These are phyloP conservation scores for Melanostigma gelatinosum DNA, from an alignment of 2,113 vertebrate genomes.

Conservation along the genomic window DNA sequence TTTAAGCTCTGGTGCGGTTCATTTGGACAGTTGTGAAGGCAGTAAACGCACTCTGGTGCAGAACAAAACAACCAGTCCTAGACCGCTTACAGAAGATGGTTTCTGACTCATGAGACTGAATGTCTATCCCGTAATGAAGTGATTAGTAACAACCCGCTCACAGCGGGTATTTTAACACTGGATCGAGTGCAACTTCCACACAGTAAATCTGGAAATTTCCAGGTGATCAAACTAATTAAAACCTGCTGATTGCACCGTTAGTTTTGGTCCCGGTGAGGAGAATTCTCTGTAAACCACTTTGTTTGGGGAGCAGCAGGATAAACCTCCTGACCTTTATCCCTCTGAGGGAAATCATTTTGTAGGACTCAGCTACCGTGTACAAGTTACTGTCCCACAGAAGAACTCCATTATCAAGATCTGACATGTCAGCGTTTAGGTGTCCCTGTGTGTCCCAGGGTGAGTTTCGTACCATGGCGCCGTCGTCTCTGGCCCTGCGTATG, in stretches of 20 bases:
- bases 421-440: neutral
- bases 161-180: too few species aligned
- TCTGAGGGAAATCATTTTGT: neutral
- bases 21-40: too few species aligned
- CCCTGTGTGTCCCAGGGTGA: neutral
- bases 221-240: neutral
- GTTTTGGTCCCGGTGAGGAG: neutral
- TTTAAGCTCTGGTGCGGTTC: too few species aligned
- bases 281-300: neutral
- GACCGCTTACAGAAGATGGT: too few species aligned
- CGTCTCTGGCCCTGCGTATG: constrained; percentile 89
- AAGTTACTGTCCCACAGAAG: neutral
- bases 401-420: neutral
- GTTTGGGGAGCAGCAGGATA: neutral
- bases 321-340: neutral
- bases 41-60: too few species aligned
- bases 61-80: too few species aligned
- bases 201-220: neutral
- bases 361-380: neutral
- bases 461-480: constrained; percentile 89
- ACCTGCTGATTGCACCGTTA: neutral
- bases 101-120: too few species aligned
- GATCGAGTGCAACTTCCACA: too few species aligned
- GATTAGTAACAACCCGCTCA: too few species aligned
- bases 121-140: too few species aligned